Conservation (phyloP, 2,888 invertebrate species). For the Synanthedon tipuliformis region DNA sequence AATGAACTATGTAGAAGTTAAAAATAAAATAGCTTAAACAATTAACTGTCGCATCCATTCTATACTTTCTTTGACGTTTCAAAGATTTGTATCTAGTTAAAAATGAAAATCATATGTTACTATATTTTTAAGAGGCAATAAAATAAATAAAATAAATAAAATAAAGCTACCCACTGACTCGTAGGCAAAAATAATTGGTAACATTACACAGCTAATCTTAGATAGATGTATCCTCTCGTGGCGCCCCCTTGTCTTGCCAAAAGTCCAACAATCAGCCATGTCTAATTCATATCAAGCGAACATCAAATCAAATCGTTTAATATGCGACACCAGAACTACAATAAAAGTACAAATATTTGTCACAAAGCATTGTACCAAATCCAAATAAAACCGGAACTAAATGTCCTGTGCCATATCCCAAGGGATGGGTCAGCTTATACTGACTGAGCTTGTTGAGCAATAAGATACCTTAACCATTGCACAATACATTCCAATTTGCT, state of each 20-base stretch:
- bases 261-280: constrained; percentile 35
- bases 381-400: constrained; percentile 67
- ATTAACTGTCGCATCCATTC: too few relatives aligned
- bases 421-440: constrained; percentile 49
- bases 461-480: constrained; percentile 8
- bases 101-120: too few relatives aligned
- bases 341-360: constrained; percentile 70
- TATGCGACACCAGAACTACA: constrained; percentile 57
- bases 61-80: too few relatives aligned
- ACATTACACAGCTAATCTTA: too few relatives aligned
- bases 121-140: too few relatives aligned
- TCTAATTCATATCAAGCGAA: constrained; percentile 32
- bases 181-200: too few relatives aligned
- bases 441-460: constrained; percentile 1
- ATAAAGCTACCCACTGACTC: too few relatives aligned
- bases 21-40: too few relatives aligned
- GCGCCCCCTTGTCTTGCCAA: constrained; percentile 9
- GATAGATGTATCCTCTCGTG: too few relatives aligned
- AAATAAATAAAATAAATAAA: too few relatives aligned
- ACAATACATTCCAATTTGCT: constrained; percentile 12
- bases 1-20: too few relatives aligned
- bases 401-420: constrained; percentile 47
- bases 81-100: too few relatives aligned
- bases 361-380: constrained; percentile 52
- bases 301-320: constrained; percentile 54